Conservation (phyloP, 2,888 invertebrate species). For the Standfussiana lucernea region DNA sequence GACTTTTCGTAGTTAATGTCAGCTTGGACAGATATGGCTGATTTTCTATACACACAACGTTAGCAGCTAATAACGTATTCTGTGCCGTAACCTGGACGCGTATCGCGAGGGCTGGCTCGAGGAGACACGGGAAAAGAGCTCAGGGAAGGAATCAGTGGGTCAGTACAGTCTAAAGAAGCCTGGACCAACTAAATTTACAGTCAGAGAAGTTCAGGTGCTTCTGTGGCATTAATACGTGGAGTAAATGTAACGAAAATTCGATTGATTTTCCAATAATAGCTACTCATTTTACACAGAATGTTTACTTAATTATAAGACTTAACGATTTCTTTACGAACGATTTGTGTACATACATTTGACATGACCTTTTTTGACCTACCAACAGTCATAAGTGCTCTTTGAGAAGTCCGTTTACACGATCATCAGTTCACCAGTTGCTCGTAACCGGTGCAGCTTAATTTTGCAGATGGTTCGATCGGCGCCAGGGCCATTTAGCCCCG, state of each 20-base stretch:
- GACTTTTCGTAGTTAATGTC: background rate
- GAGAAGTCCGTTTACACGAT: background rate
- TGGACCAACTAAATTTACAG: background rate
- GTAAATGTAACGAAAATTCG: background rate
- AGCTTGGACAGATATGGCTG: background rate
- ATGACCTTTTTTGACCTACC: background rate
- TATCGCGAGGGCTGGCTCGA: too few species aligned
- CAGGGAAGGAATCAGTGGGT: too few species aligned
- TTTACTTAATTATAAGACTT: background rate
- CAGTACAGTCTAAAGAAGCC: too few species aligned
- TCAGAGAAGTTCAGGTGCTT: background rate
- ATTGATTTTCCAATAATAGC: background rate
- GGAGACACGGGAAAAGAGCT: too few species aligned
- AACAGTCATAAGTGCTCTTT: constrained; percentile 1
- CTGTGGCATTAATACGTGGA: background rate
- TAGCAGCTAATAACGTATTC: background rate
- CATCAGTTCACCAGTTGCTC: background rate
- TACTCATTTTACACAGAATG: background rate
- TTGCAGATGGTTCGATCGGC: constrained; percentile 32
- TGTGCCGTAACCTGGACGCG: background rate
- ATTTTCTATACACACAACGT: background rate
- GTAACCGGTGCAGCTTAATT: constrained; percentile 28
- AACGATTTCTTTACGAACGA: background rate
- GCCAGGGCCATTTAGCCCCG: constrained; percentile 28
- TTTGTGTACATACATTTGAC: too few species aligned